Base-by-base conservation (phyloP, 2,888 invertebrate species). In the Eupithecia subumbrata region DNA sequence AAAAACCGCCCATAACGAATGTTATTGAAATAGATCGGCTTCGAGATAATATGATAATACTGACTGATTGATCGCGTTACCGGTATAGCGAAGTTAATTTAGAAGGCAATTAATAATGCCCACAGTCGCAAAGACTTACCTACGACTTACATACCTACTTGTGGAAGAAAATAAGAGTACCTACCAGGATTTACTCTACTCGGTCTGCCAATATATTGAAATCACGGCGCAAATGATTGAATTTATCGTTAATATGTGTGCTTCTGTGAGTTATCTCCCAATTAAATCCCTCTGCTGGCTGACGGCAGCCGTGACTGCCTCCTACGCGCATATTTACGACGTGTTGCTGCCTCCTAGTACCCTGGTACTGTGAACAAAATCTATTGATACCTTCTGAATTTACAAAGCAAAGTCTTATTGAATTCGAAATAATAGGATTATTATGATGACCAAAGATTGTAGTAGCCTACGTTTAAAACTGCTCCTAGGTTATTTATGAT, bases 241-340 rank as follows among this genome's bases (percentile, higher is more conserved):
- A 22, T 68, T 2, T 22, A 43, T 68, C 22, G 68, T 68, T 45
- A 43, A 22, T 43, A 25, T 5, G 22, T 22, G 16, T 45, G 40
- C 25, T 22, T 64, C 22, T 69, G 71, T 71, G 68, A 75, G 71
- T 56, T 56, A 68, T 43, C 48, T 63, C 9, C 71, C 68, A 73
- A 76, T 73, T 25, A 64, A n/a, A 43, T 68, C 30, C 63, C 48
- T 48, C 43, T 11, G 37, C 12, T 43, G 56, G 69, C 22, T 52
- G 52, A 66, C 70, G 64, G 66, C n/a, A 70, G 52, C 76, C 72
- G 71, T 45, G 76, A 69, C 76, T 72, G 60, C 56, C 74, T 66
- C 76, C 76, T 48, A 72, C 37, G 34, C 37, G 34, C 37, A 5
- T 76, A 67, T 68, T 73, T 73, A 76, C 73, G 71, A 71, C 52